phyloP scores from a whole-genome alignment of 2,888 invertebrate species.

The Ganaspis brasiliensis region DNA sequence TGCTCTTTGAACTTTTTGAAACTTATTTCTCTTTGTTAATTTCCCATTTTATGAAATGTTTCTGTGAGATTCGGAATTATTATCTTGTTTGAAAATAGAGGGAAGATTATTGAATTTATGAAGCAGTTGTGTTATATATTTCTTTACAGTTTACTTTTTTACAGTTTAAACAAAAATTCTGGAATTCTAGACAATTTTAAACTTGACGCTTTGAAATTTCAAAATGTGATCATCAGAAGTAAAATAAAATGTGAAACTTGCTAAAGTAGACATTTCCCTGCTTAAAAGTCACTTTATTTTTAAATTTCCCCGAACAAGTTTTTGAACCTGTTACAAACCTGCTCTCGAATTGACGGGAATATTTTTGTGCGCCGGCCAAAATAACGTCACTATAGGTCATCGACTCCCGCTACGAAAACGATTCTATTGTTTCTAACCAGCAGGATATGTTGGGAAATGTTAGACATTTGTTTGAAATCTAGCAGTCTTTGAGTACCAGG shows the following conservation, averaged over 20 bases:
- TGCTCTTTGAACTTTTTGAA: constrained; percentile 60
- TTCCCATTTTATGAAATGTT: background rate
- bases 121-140: background rate
- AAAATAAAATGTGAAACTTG: background rate
- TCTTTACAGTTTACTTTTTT: background rate
- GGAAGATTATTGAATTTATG: constrained; percentile 30
- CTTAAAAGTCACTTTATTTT: constrained; percentile 23
- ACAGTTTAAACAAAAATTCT: too few species aligned
- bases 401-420: constrained; percentile 33
- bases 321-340: constrained; percentile 42
- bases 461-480: background rate
- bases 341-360: constrained; percentile 43
- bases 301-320: constrained; percentile 33
- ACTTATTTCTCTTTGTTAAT: constrained; percentile 2
- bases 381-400: constrained; percentile 38
- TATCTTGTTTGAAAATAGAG: constrained; percentile 12
- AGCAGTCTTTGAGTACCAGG: background rate
- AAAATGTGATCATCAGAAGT: background rate
- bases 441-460: background rate
- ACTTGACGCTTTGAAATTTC: background rate
- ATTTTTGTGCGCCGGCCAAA: constrained; percentile 41
- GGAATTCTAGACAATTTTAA: too few species aligned
- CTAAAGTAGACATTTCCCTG: constrained; percentile 5
- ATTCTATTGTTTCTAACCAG: constrained; percentile 28
- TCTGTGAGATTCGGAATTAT: background rate